These are phyloP conservation scores for Microcebus murinus DNA, from an alignment of 2,113 vertebrate genomes.

Conservation along the genomic window DNA sequence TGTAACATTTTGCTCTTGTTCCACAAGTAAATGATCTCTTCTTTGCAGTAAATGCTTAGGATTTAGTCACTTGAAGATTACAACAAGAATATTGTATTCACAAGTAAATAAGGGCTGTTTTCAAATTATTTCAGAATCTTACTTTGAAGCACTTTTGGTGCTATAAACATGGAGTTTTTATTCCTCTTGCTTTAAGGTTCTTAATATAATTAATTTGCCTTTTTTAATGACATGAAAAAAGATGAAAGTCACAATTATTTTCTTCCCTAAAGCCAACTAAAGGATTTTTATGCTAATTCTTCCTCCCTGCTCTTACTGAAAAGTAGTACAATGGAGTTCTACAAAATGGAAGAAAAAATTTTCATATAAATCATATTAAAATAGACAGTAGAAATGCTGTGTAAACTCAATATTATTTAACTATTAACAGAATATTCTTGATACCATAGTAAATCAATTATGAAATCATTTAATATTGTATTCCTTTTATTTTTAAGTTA, in stretches of 20 bases:
- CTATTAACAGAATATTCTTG: not conserved
- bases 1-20: conserved; percentile 68
- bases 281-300: not conserved
- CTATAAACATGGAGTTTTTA: conserved; percentile 49
- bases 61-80: conserved; percentile 55
- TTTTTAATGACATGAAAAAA: conserved; percentile 16
- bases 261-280: conserved; percentile 17
- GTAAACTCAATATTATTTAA: conserved; percentile 26
- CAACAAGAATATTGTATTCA: conserved; percentile 10
- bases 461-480: not conserved
- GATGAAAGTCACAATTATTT: conserved; percentile 42
- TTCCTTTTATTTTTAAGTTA: conserved; percentile 39
- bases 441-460: not conserved
- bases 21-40: conserved; percentile 25
- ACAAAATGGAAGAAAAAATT: not conserved
- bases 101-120: conserved; percentile 47
- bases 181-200: conserved; percentile 45
- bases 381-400: not conserved
- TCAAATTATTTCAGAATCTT: conserved; percentile 15
- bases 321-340: not conserved
- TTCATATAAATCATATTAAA: not conserved
- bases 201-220: conserved; percentile 48
- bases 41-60: conserved; percentile 56
- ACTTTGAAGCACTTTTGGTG: conserved; percentile 34
- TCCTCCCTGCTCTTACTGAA: not conserved